Conservation (phyloP, 2,113 vertebrate genomes). For the Eurystomus gularis region DNA sequence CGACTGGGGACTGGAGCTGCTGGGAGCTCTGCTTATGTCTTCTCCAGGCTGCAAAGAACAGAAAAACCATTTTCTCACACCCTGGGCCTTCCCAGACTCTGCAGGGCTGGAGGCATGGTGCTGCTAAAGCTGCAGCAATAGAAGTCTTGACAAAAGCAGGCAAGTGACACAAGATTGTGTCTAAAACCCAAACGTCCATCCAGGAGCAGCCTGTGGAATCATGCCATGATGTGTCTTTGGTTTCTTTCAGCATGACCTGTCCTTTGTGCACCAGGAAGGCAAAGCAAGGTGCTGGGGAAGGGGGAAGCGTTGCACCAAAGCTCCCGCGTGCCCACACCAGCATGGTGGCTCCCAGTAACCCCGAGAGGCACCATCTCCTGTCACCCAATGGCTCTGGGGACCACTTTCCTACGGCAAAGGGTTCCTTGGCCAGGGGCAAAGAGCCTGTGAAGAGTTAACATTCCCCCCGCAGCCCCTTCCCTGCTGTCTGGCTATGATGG, state of each 20-base stretch:
- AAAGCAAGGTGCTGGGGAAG: background rate
- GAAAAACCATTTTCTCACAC: background rate
- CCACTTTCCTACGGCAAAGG: background rate
- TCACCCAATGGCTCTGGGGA: accelerated
- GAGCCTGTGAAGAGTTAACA: background rate
- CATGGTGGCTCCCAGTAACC: background rate
- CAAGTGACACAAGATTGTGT: background rate
- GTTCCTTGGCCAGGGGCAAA: background rate
- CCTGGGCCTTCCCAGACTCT: background rate
- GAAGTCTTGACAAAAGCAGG: background rate
- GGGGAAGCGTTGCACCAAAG: accelerated
- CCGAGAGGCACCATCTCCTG: background rate
- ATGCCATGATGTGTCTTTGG: accelerated
- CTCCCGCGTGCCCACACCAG: accelerated
- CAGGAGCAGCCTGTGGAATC: background rate
- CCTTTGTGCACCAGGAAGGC: accelerated
- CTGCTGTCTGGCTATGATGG: background rate
- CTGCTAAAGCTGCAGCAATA: background rate
- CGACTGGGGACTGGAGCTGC: accelerated
- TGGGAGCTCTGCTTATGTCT: background rate
- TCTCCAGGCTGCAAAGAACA: background rate
- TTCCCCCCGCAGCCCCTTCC: background rate
- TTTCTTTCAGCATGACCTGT: accelerated
- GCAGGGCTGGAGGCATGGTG: background rate
- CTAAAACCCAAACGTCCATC: background rate